Evolutionary conservation across 2,113 vertebrate genomes (phyloP).

Genomic region (Percopsis transmontana): DNA sequence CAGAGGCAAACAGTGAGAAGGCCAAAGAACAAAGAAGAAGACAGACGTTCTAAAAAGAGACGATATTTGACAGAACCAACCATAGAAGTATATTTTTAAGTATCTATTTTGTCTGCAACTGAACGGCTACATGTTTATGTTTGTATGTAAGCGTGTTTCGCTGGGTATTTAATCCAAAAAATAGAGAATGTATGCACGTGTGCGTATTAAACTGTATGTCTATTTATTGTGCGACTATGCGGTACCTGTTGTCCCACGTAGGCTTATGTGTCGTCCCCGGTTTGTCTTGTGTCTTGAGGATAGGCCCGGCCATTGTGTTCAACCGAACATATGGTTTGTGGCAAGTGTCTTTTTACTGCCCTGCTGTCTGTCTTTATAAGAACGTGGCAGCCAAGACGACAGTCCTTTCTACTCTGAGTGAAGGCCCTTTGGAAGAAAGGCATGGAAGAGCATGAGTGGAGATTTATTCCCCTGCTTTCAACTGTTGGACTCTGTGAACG

Average conservation of each 20-base stretch:
- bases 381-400: slow-evolving; percentile 70
- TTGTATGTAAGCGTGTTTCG: neutral
- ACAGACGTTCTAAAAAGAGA: slow-evolving; percentile 17
- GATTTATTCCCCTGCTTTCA: slow-evolving; percentile 68
- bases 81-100: no score
- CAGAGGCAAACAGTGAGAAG: slow-evolving; percentile 24
- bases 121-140: slow-evolving; percentile 11
- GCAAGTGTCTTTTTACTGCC: slow-evolving; percentile 69
- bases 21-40: slow-evolving; percentile 5
- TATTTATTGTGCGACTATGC: neutral
- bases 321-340: slow-evolving; percentile 72
- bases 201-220: slow-evolving; percentile 12
- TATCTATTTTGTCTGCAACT: no score
- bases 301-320: slow-evolving; percentile 59
- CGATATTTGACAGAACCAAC: slow-evolving; percentile 14
- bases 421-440: slow-evolving; percentile 70
- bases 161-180: no score
- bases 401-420: slow-evolving; percentile 64
- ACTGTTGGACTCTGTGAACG: slow-evolving; percentile 58
- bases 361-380: slow-evolving; percentile 68
- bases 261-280: neutral
- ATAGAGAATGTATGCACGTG: slow-evolving; percentile 18
- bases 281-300: slow-evolving; percentile 59
- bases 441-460: slow-evolving; percentile 72
- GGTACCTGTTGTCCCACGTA: neutral